Percentiles rank a stretch among this genome's conserved stretches.
Evolutionary conservation across 2,113 vertebrate genomes (phyloP).

Genomic region (Caranx ignobilis): DNA sequence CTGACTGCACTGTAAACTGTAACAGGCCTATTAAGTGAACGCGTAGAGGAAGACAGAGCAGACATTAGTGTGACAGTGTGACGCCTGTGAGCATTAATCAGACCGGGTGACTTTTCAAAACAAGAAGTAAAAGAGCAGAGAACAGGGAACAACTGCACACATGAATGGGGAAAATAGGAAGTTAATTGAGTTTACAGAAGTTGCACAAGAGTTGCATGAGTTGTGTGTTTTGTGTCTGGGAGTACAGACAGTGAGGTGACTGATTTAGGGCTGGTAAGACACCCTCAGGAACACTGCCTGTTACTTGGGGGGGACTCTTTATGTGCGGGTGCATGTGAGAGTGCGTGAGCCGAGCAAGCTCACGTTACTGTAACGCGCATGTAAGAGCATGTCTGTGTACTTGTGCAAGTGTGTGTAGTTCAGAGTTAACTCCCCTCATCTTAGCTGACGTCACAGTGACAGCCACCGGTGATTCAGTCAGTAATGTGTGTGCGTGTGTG

Average conservation of each 20-base stretch:
- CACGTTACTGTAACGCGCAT: background rate
- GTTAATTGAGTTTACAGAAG: background rate
- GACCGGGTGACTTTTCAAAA: constrained; percentile 27
- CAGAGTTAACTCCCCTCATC: background rate
- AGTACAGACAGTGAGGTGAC: background rate
- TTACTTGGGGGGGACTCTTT: background rate
- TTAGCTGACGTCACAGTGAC: constrained; percentile 34
- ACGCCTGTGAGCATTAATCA: background rate
- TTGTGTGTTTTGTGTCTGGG: constrained; percentile 43
- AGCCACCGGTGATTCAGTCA: constrained; percentile 44
- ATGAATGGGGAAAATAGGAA: constrained; percentile 20
- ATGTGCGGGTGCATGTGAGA: background rate
- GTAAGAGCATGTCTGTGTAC: background rate
- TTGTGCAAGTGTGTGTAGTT: background rate
- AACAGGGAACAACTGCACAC: constrained; percentile 4
- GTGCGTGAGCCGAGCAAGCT: background rate
- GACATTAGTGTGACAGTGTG: background rate
- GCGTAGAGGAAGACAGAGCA: background rate
- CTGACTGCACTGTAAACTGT: background rate
- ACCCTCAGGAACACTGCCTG: background rate
- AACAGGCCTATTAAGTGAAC: background rate
- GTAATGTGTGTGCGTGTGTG: constrained; percentile 1
- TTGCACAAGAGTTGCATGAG: constrained; percentile 39
- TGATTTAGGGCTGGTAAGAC: constrained; percentile 10
- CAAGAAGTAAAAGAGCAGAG: constrained; percentile 16